These are phyloP conservation scores for Acanthochromis polyacanthus DNA, from an alignment of 2,113 vertebrate genomes.

Conservation along the genomic window DNA sequence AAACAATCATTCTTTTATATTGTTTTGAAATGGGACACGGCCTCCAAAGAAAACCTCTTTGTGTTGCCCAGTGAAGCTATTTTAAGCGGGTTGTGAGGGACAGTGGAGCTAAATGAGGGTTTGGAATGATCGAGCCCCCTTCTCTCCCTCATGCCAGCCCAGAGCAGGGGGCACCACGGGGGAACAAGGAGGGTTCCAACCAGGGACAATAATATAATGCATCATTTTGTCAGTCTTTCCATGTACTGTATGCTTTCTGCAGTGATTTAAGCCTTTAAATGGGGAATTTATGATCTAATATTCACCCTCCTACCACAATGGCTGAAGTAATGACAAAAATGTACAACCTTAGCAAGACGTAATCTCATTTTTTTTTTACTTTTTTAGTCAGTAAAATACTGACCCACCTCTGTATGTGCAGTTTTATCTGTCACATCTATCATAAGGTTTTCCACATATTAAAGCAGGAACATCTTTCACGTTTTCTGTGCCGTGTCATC, in stretches of 20 bases:
- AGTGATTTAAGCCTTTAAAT: neutral
- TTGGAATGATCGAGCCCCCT: neutral
- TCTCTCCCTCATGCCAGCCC: neutral
- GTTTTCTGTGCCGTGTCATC: too few species aligned
- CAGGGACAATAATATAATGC: neutral
- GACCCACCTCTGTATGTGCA: too few species aligned
- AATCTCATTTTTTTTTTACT: too few species aligned
- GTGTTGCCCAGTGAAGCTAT: constrained; percentile 20
- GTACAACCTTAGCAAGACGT: too few species aligned
- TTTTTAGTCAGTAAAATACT: too few species aligned
- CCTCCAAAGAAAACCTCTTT: constrained; percentile 29
- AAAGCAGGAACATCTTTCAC: too few species aligned
- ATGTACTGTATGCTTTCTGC: neutral
- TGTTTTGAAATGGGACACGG: constrained; percentile 5
- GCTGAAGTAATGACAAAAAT: too few species aligned
- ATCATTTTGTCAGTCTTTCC: too few species aligned
- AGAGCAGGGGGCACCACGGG: constrained; percentile 4
- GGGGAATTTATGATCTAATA: neutral
- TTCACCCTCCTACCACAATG: too few species aligned
- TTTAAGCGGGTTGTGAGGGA: constrained; percentile 10
- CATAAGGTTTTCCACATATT: too few species aligned
- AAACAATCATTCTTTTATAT: constrained; percentile 1
- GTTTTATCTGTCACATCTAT: too few species aligned
- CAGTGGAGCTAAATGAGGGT: constrained; percentile 23
- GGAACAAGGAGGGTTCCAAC: neutral